A percentile compares a stretch with the other conserved stretches of the same genome.
These are phyloP conservation scores for human (Homo sapiens) DNA, from an alignment of 2,113 vertebrate species.

Conservation along the genomic window DNA sequence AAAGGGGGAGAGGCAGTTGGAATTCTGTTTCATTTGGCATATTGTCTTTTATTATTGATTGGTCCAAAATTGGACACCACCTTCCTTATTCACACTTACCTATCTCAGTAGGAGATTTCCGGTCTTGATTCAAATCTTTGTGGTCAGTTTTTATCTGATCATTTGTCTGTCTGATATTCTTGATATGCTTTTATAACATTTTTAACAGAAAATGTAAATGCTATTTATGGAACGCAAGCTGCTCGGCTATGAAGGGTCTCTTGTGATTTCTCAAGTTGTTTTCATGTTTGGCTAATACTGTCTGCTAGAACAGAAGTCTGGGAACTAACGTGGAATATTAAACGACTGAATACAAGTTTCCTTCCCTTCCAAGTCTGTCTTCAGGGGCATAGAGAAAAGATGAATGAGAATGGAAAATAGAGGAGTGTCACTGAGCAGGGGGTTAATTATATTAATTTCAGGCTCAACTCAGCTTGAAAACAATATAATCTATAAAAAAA, in stretches of 20 bases:
- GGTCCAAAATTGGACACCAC: conserved; percentile 46
- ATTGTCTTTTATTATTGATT: conserved; percentile 73
- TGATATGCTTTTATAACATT: conserved; percentile 66
- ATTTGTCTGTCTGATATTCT: conserved; percentile 55
- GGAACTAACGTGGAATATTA: conserved; percentile 47
- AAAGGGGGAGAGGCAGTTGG: background rate
- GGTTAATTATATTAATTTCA: conserved; percentile 75
- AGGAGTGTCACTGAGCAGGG: background rate
- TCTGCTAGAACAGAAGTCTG: conserved; percentile 74
- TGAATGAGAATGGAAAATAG: conserved; percentile 66
- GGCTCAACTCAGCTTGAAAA: conserved; percentile 56
- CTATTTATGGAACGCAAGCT: conserved; percentile 58
- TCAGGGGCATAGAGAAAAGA: conserved; percentile 21
- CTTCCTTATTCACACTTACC: conserved; percentile 53
- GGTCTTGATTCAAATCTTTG: conserved; percentile 60
- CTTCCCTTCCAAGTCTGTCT: conserved; percentile 13
- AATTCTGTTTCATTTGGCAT: conserved; percentile 59
- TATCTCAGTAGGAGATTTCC: conserved; percentile 57
- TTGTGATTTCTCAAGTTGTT: conserved; percentile 67
- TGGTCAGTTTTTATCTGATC: conserved; percentile 66
- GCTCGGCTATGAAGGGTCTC: conserved; percentile 36
- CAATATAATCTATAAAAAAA: conserved; percentile 72
- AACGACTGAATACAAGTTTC: conserved; percentile 34
- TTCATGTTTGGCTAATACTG: conserved; percentile 48
- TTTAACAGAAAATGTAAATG: conserved; percentile 65